phyloP scores from a whole-genome alignment of 2,113 vertebrate genomes.

The Malurus elegans region DNA sequence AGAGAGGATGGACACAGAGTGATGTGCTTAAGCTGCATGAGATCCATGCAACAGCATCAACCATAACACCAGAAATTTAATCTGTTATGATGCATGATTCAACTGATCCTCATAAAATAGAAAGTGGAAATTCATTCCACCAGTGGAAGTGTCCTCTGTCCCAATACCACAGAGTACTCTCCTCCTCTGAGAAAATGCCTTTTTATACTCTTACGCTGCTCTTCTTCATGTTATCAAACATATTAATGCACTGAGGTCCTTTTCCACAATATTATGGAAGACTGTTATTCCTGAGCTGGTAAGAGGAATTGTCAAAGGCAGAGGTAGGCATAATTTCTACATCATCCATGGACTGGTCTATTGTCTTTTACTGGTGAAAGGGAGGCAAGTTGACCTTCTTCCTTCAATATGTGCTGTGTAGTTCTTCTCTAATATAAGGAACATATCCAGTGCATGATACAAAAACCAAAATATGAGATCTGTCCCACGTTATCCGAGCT shows the following conservation, averaged over 20 bases:
- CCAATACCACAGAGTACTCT: background rate
- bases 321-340: background rate
- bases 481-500: background rate
- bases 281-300: background rate
- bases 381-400: background rate
- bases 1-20: background rate
- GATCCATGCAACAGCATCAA: accelerated
- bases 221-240: background rate
- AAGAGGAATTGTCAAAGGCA: background rate
- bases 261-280: background rate
- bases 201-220: background rate
- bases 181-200: background rate
- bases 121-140: background rate
- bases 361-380: background rate
- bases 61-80: background rate
- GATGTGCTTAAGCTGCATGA: background rate
- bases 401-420: background rate
- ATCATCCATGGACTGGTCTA: background rate
- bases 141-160: background rate
- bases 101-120: background rate
- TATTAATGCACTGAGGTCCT: accelerated
- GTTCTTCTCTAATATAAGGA: background rate
- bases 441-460: background rate
- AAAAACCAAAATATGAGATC: background rate
- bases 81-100: accelerated